These are phyloP conservation scores for Ganaspis brasiliensis DNA, from an alignment of 2,888 invertebrate species.

Conservation along the genomic window DNA sequence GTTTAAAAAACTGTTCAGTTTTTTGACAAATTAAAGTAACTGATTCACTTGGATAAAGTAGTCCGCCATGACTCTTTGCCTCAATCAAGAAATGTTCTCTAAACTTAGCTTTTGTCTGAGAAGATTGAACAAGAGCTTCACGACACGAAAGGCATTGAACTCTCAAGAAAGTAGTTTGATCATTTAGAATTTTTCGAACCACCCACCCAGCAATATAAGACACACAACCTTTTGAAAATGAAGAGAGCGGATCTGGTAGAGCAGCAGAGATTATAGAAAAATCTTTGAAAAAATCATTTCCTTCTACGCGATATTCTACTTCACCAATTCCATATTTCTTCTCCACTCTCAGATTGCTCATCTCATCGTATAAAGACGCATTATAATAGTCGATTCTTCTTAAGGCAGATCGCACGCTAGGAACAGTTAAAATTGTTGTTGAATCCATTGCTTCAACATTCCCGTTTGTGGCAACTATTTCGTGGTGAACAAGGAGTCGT, in stretches of 20 bases:
- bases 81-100: slow-evolving; percentile 11
- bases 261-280: slow-evolving; percentile 4
- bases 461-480: no score
- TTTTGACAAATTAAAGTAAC: slow-evolving; percentile 40
- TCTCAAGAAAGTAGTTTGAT: slow-evolving; percentile 7
- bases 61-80: slow-evolving; percentile 26
- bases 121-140: slow-evolving; percentile 9
- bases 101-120: slow-evolving; percentile 17
- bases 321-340: slow-evolving; percentile 45
- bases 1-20: slow-evolving; percentile 35
- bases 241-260: slow-evolving; percentile 33
- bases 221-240: no score
- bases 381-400: no score
- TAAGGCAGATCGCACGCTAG: no score
- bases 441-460: no score
- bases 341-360: no score
- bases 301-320: no score
- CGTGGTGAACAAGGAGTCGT: no score
- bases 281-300: slow-evolving; percentile 11
- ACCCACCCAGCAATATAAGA: no score
- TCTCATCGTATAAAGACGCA: no score
- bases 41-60: slow-evolving; percentile 46
- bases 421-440: no score
- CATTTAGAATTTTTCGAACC: slow-evolving; percentile 36
- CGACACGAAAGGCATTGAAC: no score